These are phyloP conservation scores for Paramormyrops kingsleyae DNA, from an alignment of 2,113 vertebrate species.

Conservation along the genomic window DNA sequence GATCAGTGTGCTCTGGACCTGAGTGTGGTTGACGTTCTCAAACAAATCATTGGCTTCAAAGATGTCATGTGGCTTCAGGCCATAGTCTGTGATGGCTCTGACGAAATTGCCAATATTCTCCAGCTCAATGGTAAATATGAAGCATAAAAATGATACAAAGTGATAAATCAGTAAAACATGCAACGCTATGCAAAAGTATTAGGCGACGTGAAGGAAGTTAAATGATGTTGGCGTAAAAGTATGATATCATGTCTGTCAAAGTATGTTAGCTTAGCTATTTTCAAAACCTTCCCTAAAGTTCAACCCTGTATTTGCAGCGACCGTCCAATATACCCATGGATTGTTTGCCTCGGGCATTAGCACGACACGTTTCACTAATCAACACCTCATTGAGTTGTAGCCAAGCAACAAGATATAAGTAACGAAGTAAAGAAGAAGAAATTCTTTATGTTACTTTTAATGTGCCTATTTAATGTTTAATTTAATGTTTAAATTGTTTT, in stretches of 20 bases:
- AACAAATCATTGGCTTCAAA: constrained; percentile 95
- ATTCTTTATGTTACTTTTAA: not conserved
- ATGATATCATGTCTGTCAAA: not conserved
- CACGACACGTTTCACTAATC: not conserved
- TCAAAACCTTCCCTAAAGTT: not conserved
- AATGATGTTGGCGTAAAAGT: not conserved
- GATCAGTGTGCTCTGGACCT: constrained; percentile 85
- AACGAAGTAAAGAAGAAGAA: not conserved
- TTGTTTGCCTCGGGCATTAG: not conserved
- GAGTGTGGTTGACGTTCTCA: constrained; percentile 86
- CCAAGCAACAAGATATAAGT: not conserved
- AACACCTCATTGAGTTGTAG: not conserved
- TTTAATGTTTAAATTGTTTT: not conserved
- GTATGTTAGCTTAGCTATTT: not conserved
- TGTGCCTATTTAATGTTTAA: not conserved
- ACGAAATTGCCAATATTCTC: constrained; percentile 93
- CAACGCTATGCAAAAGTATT: not conserved
- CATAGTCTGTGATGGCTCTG: constrained; percentile 77
- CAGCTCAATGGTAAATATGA: constrained; percentile 57
- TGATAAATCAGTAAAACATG: not conserved
- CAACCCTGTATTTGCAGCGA: not conserved
- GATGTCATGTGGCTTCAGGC: constrained; percentile 78
- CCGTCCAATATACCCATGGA: not conserved
- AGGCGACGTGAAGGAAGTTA: not conserved
- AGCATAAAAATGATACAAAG: not conserved